Evolutionary conservation across 2,113 vertebrate genomes (phyloP).

Genomic region (Oryzias melastigma): DNA sequence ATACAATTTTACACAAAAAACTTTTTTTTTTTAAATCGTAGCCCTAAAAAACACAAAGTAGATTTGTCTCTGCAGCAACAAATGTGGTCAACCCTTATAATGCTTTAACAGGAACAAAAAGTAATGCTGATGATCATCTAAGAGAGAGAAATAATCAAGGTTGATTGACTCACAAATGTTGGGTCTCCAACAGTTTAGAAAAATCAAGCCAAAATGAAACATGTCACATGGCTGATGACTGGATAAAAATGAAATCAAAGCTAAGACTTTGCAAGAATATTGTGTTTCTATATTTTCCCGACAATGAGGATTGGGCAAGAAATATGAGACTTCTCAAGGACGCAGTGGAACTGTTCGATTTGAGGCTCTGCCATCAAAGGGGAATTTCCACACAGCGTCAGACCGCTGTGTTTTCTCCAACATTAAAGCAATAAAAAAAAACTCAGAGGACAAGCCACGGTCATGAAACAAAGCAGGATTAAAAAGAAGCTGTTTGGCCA

Average conservation of each 20-base stretch:
- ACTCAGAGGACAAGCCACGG: slow-evolving; percentile 40
- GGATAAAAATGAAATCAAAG: slow-evolving; percentile 13
- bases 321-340: slow-evolving; percentile 51
- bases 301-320: slow-evolving; percentile 32
- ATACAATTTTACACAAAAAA: too few species aligned
- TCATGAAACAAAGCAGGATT: slow-evolving; percentile 57
- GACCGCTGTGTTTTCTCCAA: slow-evolving; percentile 41
- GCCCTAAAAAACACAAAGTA: too few species aligned
- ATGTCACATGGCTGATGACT: too few species aligned
- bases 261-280: slow-evolving; percentile 31
- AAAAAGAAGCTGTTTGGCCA: slow-evolving; percentile 57
- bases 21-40: too few species aligned
- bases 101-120: not conserved
- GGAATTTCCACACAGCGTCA: slow-evolving; percentile 62
- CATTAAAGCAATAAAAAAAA: slow-evolving; percentile 41
- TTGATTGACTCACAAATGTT: slow-evolving; percentile 3
- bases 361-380: slow-evolving; percentile 54
- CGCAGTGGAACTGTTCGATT: slow-evolving; percentile 54
- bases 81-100: slow-evolving; percentile 5
- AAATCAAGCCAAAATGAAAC: too few species aligned
- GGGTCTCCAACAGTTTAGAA: slow-evolving; percentile 1
- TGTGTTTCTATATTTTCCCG: slow-evolving; percentile 31
- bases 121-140: not conserved
- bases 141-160: slow-evolving; percentile 1
- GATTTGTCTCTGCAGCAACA: not conserved